These are phyloP conservation scores for Microcebus murinus DNA, from an alignment of 2,113 vertebrate species.

Conservation along the genomic window DNA sequence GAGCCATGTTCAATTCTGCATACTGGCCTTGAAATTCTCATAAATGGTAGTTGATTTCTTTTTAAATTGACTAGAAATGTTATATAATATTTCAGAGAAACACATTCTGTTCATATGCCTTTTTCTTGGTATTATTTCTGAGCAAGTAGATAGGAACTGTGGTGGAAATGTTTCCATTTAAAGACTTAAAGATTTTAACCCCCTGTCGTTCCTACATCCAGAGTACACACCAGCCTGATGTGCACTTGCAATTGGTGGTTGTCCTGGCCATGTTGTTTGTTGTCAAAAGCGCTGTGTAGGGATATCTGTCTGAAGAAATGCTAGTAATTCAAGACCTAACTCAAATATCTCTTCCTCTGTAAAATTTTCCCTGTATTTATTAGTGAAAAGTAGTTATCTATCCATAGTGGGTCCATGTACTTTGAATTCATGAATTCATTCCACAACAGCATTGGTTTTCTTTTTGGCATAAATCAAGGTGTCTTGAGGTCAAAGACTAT, in stretches of 20 bases:
- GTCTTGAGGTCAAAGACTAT: neutral
- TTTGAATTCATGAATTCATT: neutral
- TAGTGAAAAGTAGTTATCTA: neutral
- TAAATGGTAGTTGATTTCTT: neutral
- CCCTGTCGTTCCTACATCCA: neutral
- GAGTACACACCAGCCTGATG: neutral
- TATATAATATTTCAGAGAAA: slow-evolving; percentile 46
- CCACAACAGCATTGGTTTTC: neutral
- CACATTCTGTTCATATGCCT: neutral
- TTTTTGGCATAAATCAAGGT: neutral
- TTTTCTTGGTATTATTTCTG: neutral
- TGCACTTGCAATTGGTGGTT: neutral
- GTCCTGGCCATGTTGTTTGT: neutral
- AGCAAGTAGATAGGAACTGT: neutral
- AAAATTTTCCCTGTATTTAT: neutral
- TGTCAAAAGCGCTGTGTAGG: neutral
- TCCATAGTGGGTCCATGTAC: neutral
- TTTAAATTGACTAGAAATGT: neutral
- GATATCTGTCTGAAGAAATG: neutral
- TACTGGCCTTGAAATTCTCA: neutral
- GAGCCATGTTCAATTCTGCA: neutral
- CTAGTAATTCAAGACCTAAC: neutral
- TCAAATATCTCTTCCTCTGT: neutral
- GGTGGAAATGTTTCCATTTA: slow-evolving; percentile 16
- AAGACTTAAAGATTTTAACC: neutral